Percentiles rank a stretch among this genome's conserved stretches.
Conservation (phyloP, 2,888 invertebrate species). For the Lutraria lutraria region DNA sequence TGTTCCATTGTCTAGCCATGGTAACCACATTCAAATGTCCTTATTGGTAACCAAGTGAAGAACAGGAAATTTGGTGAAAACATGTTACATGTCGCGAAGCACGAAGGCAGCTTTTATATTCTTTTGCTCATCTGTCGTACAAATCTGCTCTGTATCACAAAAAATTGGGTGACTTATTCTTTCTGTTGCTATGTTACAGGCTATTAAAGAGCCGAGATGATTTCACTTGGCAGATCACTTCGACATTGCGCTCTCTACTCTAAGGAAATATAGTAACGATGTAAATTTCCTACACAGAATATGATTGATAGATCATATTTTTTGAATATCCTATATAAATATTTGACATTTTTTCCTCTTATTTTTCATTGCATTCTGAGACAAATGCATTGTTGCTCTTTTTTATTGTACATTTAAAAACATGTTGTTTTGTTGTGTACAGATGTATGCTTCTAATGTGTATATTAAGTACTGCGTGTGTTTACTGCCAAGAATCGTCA, state of each 20-base stretch:
- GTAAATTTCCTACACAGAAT: not conserved
- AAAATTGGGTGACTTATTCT: not conserved
- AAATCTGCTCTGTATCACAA: not conserved
- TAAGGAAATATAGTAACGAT: not conserved
- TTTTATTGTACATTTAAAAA: conserved; percentile 3
- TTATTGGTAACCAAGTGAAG: not conserved
- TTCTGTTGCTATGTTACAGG: not conserved
- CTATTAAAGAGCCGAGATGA: not conserved
- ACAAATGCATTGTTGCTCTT: not conserved
- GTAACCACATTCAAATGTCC: not conserved
- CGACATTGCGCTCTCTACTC: not conserved
- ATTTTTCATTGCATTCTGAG: not conserved
- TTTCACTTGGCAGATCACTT: not conserved
- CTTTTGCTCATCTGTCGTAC: not conserved
- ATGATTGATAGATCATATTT: not conserved
- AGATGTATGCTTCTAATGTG: not conserved
- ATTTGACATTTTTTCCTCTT: not conserved
- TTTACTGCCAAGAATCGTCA: not conserved
- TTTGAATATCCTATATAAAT: not conserved
- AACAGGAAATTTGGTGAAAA: not conserved
- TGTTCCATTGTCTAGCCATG: not conserved
- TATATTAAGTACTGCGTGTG: not conserved
- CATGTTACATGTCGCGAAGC: not conserved
- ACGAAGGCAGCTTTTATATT: not conserved
- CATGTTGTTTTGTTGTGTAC: not conserved